These are phyloP conservation scores for Agelastica alni DNA, from an alignment of 2,888 invertebrate genomes.

Conservation along the genomic window DNA sequence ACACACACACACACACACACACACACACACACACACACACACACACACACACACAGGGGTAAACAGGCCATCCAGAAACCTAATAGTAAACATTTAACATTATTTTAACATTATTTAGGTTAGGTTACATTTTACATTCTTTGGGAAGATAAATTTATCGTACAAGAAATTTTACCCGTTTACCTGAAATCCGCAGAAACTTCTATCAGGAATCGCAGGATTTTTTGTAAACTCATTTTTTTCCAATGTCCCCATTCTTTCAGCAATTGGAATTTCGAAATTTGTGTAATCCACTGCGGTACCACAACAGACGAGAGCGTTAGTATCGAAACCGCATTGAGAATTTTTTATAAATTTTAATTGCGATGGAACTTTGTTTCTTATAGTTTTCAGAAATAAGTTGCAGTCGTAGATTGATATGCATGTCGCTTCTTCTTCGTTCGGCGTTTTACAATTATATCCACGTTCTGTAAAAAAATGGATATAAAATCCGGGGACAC, in stretches of 20 bases:
- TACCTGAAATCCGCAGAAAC: conserved; percentile 46
- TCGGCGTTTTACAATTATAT: conserved; percentile 55
- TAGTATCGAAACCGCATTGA: conserved; percentile 60
- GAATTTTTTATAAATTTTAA: conserved; percentile 50
- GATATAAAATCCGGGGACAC: no score
- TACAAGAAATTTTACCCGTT: no score
- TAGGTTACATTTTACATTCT: no score
- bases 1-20: no score
- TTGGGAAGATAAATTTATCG: no score
- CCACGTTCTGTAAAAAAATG: conserved; percentile 1
- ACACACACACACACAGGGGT: no score
- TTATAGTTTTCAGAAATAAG: background rate
- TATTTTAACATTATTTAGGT: no score
- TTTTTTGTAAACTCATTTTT: no score
- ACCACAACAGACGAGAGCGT: conserved; percentile 11
- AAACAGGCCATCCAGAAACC: no score
- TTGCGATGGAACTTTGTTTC: background rate
- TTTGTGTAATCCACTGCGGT: background rate
- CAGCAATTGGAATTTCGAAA: background rate
- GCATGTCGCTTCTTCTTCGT: conserved; percentile 56
- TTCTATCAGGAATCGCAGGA: conserved; percentile 39
- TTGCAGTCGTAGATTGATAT: conserved; percentile 59
- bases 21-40: no score
- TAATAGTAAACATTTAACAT: no score
- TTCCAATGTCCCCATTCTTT: background rate